A percentile compares a stretch with the other conserved stretches of the same genome.
Evolutionary conservation across 2,797 vertebrate genomes (phyloP).

Genomic region (Pseudochirops cupreus): DNA sequence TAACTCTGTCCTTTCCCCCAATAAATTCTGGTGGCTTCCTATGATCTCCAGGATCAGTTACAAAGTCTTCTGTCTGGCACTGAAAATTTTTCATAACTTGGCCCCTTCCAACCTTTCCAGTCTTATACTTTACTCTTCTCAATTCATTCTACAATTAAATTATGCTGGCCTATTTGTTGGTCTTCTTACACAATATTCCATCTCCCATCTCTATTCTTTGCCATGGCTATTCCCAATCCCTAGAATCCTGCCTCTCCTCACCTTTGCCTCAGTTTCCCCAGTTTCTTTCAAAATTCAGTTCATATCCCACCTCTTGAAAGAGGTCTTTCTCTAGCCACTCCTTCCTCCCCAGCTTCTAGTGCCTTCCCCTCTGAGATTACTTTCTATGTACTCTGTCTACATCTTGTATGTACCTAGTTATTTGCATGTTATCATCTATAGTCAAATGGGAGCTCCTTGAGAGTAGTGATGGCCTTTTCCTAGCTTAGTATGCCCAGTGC

Average conservation of each 20-base stretch:
- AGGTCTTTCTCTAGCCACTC: neutral
- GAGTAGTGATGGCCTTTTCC: neutral
- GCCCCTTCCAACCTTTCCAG: neutral
- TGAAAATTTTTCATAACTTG: neutral
- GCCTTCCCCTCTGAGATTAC: neutral
- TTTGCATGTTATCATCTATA: neutral
- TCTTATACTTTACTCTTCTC: neutral
- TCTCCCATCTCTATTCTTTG: neutral
- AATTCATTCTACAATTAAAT: neutral
- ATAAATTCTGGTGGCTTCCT: neutral
- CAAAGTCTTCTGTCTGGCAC: neutral
- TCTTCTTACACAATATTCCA: neutral
- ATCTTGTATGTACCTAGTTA: neutral
- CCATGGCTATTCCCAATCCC: neutral
- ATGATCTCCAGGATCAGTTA: neutral
- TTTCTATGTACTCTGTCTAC: neutral
- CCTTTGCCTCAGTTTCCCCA: neutral
- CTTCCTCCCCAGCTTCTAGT: neutral
- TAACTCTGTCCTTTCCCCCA: neutral
- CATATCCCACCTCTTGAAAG: neutral
- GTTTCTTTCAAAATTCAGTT: neutral
- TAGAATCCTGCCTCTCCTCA: neutral
- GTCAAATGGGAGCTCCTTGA: neutral
- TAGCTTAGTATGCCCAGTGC: neutral
- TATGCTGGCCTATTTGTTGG: neutral